phyloP scores from a whole-genome alignment of 2,888 invertebrate species.

The Ophion ellenae region DNA sequence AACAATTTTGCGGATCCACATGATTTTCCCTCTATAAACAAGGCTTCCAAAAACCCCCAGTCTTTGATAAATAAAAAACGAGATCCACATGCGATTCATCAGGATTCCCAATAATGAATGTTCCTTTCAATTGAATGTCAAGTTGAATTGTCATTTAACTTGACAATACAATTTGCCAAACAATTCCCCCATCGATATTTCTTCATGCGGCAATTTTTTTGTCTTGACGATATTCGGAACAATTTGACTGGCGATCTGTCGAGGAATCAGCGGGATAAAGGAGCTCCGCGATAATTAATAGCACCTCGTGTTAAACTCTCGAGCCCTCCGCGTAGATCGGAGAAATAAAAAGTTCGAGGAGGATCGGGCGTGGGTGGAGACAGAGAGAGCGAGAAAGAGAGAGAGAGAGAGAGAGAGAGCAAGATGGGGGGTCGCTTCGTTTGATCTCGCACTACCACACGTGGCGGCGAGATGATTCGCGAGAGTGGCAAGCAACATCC shows the following conservation, averaged over 20 bases:
- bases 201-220: neutral
- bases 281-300: slow-evolving; percentile 34
- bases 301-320: slow-evolving; percentile 56
- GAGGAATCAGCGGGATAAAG: neutral
- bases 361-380: neutral
- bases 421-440: slow-evolving; percentile 56
- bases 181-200: neutral
- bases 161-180: neutral
- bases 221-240: neutral
- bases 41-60: too few species aligned
- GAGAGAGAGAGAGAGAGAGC: too few species aligned
- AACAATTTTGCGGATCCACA: too few species aligned
- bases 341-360: neutral
- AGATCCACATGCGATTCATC: too few species aligned
- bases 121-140: too few species aligned
- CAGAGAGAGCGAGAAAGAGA: neutral
- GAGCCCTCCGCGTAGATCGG: slow-evolving; percentile 30
- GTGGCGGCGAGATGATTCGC: slow-evolving; percentile 49
- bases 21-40: too few species aligned
- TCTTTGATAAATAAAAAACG: too few species aligned
- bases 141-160: too few species aligned
- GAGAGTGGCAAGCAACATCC: slow-evolving; percentile 40
- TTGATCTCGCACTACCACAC: slow-evolving; percentile 66
- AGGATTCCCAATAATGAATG: too few species aligned
- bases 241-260: neutral